Evolutionary conservation across 2,797 vertebrate species (phyloP).

Genomic region (Microctenopoma lineatum): DNA sequence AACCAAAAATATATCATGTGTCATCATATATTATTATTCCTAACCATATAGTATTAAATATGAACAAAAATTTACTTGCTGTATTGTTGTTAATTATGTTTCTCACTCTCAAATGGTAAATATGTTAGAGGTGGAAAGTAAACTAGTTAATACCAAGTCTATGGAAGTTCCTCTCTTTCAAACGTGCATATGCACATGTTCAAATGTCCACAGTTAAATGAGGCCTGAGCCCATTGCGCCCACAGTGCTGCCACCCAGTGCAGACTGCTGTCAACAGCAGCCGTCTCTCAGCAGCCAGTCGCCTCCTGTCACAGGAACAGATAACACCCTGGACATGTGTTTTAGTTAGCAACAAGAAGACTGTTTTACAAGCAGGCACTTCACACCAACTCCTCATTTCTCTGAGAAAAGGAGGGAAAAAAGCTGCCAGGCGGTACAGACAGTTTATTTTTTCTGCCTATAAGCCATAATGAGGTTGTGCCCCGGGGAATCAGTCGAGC

Average conservation of each 20-base stretch:
- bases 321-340: conserved; percentile 63
- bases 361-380: conserved; percentile 59
- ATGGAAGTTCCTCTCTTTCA: too few relatives aligned
- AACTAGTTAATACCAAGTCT: too few relatives aligned
- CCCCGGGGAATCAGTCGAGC: conserved; percentile 83
- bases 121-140: too few relatives aligned
- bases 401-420: conserved; percentile 43
- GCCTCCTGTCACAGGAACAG: conserved; percentile 40
- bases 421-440: conserved; percentile 65
- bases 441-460: conserved; percentile 78
- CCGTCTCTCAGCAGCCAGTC: conserved; percentile 34
- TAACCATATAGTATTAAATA: too few relatives aligned
- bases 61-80: too few relatives aligned
- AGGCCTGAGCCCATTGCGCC: conserved; percentile 25
- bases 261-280: conserved; percentile 62
- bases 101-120: too few relatives aligned
- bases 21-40: too few relatives aligned
- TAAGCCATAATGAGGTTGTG: conserved; percentile 85
- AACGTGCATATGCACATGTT: neutral
- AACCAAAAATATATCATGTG: too few relatives aligned
- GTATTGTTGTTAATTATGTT: too few relatives aligned
- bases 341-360: conserved; percentile 60
- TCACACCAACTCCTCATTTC: conserved; percentile 62
- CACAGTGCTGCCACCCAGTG: conserved; percentile 76
- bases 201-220: neutral